Conservation (phyloP, 2,888 invertebrate species). For the Brachyptera risi region DNA sequence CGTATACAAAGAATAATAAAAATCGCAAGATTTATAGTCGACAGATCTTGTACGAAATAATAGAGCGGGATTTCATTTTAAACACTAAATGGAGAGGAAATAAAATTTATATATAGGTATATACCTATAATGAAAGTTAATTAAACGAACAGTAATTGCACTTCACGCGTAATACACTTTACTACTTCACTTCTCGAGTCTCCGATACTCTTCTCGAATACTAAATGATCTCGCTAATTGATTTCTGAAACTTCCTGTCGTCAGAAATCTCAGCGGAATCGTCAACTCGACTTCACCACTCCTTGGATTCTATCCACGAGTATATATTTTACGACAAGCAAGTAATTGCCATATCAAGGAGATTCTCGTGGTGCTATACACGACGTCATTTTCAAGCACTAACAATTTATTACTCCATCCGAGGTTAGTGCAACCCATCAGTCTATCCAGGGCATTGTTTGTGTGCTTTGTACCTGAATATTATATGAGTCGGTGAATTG, state of each 20-base stretch:
- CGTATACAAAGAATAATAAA: background rate
- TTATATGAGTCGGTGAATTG: too few species aligned
- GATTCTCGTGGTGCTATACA: too few species aligned
- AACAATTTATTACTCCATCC: background rate
- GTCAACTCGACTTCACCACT: background rate
- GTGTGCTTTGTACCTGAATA: too few species aligned
- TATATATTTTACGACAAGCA: slow-evolving; percentile 2
- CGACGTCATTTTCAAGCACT: background rate
- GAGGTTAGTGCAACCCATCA: too few species aligned
- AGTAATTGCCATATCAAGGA: slow-evolving; percentile 1
- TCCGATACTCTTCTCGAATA: background rate
- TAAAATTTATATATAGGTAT: too few species aligned
- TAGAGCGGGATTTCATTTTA: too few species aligned
- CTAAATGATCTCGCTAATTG: slow-evolving; percentile 2
- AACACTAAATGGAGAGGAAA: background rate
- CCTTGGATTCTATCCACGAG: background rate
- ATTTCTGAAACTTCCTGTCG: slow-evolving; percentile 5
- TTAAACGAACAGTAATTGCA: background rate
- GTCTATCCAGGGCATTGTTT: too few species aligned
- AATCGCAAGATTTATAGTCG: too few species aligned
- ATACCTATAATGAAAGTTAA: too few species aligned
- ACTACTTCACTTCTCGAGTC: background rate
- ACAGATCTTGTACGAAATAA: too few species aligned
- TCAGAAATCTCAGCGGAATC: background rate
- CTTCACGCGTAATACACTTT: background rate